Evolutionary conservation across 35 echinoderm and acorn worm genomes (phyloP), one percentile per base, ranked within the genome.

Genomic region (Amphiura filiformis): DNA sequence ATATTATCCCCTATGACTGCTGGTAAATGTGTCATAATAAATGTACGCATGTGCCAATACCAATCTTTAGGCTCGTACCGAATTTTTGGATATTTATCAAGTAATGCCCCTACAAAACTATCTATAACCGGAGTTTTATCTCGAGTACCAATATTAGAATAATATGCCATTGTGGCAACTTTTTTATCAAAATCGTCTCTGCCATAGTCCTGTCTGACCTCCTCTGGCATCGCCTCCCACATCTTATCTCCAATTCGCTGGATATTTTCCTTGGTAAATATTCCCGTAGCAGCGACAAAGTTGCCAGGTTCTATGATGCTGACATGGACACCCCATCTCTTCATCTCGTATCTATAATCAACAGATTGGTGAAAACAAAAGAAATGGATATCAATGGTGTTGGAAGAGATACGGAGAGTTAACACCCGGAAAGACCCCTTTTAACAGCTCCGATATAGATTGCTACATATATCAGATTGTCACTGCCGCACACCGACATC

Each of bases 221-320:
- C 95, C 15, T 97, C 95, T 36, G 84, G 56, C 86, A 88, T 91
- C 12, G 56, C 32, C 14, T 78, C 87, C 89, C 92, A 93, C 31
- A 93, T 76, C 52, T 91, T 86, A 22, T 80, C 80, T 28, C 85
- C 85, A 49, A 97, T 89, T 0, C 76, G 37, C 31, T 91, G 82
- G 18, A 97, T 89, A 49, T 81, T 91, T 38, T 94, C 91, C 12
- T 91, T 82, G n/a, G 95, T 97, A 57, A 87, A 93, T 32, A 97
- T 87, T 38, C 87, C 91, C 17, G 95, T 97, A 13, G 95, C 95
- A 34, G 88, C 91, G 31, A 94, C 82, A 81, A 97, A 97, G 65
- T 97, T 97, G 17, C 95, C 96, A 13, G 96, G 93, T 77, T 99
- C 90, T 30, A 94, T 81, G 65, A 95, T 90, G 56, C 84, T 90